Percentiles rank a stretch among this genome's conserved stretches.
Conservation (phyloP, 2,113 vertebrate genomes). For the Bungarus multicinctus region DNA sequence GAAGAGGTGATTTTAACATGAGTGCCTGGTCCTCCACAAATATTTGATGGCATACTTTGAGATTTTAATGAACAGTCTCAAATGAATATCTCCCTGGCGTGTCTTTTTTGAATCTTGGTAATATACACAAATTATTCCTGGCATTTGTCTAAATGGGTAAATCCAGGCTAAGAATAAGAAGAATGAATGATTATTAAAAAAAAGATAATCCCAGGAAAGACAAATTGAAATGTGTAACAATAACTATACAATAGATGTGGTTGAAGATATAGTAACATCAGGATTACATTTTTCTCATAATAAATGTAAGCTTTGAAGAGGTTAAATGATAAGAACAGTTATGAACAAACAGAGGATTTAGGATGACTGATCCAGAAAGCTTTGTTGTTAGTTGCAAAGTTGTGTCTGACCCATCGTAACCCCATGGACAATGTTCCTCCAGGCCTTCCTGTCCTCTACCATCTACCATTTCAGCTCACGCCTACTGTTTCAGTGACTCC, state of each 20-base stretch:
- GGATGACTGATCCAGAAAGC: conserved; percentile 25
- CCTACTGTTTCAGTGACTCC: too few relatives aligned
- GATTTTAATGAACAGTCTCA: not conserved
- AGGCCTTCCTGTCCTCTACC: too few relatives aligned
- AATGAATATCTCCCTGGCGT: not conserved
- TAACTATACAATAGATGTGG: conserved; percentile 37
- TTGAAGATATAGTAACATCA: conserved; percentile 46
- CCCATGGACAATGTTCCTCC: too few relatives aligned
- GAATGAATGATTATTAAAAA: conserved; percentile 44
- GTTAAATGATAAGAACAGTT: conserved; percentile 44
- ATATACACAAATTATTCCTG: not conserved
- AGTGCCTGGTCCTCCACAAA: not conserved
- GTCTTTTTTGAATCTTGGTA: not conserved
- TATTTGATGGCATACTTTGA: not conserved
- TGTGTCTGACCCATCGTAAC: too few relatives aligned
- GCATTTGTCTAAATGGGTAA: conserved; percentile 45
- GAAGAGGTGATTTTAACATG: not conserved
- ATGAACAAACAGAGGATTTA: conserved; percentile 36
- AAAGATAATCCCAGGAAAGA: conserved; percentile 51
- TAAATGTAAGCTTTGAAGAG: conserved; percentile 40
- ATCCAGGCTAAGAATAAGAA: conserved; percentile 47
- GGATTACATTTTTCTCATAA: conserved; percentile 44
- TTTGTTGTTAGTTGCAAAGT: not conserved
- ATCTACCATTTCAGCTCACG: too few relatives aligned
- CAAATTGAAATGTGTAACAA: conserved; percentile 50